Evolutionary conservation across 2,797 vertebrate species (phyloP).

Genomic region (Brachyalestes nurse): DNA sequence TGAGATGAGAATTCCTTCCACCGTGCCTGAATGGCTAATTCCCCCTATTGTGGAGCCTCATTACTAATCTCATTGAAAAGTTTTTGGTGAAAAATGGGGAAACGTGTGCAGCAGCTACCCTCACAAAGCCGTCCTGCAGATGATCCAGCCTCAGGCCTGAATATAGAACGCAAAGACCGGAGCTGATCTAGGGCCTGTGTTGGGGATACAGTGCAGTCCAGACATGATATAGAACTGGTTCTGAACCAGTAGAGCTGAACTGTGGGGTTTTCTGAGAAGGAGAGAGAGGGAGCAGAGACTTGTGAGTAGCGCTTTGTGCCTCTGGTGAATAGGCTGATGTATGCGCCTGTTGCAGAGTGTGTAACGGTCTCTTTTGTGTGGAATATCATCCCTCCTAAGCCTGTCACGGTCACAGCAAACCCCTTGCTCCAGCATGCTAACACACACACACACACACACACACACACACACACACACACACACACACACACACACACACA

Average conservation of each 20-base stretch:
- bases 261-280: not conserved
- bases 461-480: not conserved
- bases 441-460: constrained; percentile 8
- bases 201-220: not conserved
- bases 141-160: constrained; percentile 10
- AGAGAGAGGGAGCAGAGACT: constrained; percentile 9
- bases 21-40: constrained; percentile 30
- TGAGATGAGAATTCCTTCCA: not conserved
- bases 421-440: not conserved
- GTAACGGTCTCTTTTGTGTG: constrained; percentile 16
- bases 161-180: not conserved
- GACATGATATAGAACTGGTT: constrained; percentile 14
- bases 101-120: constrained; percentile 18
- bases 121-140: constrained; percentile 42
- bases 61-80: constrained; percentile 24
- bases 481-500: not conserved
- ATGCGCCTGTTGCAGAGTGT: constrained; percentile 17
- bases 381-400: constrained; percentile 28
- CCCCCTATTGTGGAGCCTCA: constrained; percentile 28
- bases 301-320: constrained; percentile 43
- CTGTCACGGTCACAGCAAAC: constrained; percentile 10
- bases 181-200: constrained; percentile 8
- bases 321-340: constrained; percentile 31
- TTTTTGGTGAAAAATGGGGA: constrained; percentile 31
- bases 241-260: constrained; percentile 13